Conservation (phyloP, 2,797 vertebrate genomes). For the Anguilla marmorata region DNA sequence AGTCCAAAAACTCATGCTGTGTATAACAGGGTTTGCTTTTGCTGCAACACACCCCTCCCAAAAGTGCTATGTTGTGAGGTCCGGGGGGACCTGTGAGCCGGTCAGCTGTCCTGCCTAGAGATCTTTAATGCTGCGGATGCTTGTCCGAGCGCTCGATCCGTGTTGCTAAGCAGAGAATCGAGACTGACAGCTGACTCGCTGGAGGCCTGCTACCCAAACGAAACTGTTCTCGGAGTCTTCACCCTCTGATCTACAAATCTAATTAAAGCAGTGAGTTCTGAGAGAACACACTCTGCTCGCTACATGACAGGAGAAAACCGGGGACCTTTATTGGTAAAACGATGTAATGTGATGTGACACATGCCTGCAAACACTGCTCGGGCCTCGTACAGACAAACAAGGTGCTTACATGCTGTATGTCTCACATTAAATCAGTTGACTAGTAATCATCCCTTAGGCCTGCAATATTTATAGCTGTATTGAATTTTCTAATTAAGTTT, state of each 20-base stretch:
- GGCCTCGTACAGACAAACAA: not conserved
- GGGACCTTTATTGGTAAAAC: not conserved
- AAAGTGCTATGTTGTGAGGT: not conserved
- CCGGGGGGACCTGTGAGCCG: not conserved
- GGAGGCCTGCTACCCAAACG: not conserved
- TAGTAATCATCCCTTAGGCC: not conserved
- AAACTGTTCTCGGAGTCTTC: not conserved
- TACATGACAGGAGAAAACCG: not conserved
- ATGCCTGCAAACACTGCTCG: not conserved
- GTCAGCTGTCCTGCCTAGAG: not conserved
- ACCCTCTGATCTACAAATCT: not conserved
- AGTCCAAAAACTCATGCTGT: not conserved
- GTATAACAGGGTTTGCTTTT: not conserved
- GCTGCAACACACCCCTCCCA: not conserved
- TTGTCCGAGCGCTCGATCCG: not conserved
- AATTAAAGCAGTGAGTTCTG: not conserved
- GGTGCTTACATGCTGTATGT: not conserved
- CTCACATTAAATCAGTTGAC: not conserved
- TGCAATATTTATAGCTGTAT: not conserved
- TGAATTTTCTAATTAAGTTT: not conserved
- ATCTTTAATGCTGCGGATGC: not conserved
- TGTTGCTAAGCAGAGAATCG: not conserved
- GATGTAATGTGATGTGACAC: not conserved
- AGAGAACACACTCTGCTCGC: not conserved
- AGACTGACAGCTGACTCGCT: not conserved